These are phyloP conservation scores for Acromyrmex heyeri DNA, from an alignment of 1,140 invertebrate species.

Conservation along the genomic window DNA sequence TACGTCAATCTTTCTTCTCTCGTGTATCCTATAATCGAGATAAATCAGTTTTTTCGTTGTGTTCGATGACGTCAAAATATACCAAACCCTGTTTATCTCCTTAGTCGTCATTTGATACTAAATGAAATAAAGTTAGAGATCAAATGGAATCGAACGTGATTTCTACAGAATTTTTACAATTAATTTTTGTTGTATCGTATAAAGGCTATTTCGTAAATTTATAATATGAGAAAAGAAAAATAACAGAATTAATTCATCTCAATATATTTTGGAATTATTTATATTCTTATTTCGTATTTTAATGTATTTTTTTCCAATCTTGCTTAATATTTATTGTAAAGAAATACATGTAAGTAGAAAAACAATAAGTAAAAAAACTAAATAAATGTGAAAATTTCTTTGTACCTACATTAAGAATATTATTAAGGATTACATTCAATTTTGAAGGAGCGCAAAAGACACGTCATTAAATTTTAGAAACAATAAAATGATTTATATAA, in stretches of 20 bases:
- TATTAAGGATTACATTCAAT: no score
- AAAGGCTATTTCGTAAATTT: background rate
- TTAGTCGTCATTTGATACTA: background rate
- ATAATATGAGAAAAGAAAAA: background rate
- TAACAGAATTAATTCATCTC: background rate
- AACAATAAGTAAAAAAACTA: background rate
- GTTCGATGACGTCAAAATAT: background rate
- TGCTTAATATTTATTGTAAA: background rate
- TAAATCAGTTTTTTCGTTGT: background rate
- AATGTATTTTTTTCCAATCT: background rate
- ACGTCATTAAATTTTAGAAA: background rate
- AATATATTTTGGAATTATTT: background rate
- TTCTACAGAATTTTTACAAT: background rate
- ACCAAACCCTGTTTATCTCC: background rate
- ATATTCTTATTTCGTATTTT: background rate
- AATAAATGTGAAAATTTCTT: constrained; percentile 7
- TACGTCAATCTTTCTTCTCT: background rate
- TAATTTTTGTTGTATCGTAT: background rate
- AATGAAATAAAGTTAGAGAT: background rate
- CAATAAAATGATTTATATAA: background rate
- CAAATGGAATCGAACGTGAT: background rate
- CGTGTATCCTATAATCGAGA: background rate
- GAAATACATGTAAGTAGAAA: background rate
- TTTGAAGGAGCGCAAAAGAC: no score
- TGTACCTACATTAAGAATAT: background rate